Conservation (phyloP, 2,888 invertebrate species). For the Platerodrilus igneus region DNA sequence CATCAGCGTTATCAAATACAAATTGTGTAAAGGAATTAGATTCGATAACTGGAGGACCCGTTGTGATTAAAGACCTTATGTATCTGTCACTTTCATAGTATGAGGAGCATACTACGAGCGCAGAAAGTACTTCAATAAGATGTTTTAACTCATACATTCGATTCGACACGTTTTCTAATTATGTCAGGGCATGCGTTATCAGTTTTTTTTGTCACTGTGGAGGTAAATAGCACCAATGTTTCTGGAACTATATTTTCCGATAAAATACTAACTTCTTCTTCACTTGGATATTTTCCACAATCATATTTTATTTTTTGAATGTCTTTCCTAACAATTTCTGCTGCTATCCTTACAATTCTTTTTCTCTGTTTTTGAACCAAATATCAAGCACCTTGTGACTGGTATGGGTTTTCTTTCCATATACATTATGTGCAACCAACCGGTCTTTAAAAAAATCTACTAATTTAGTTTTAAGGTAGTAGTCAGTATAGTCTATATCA, state of each 20-base stretch:
- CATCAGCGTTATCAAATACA: too few relatives aligned
- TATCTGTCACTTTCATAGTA: conserved; percentile 3
- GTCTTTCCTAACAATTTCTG: too few relatives aligned
- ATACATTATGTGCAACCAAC: background rate
- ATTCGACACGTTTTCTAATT: conserved; percentile 1
- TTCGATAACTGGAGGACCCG: too few relatives aligned
- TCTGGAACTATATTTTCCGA: background rate
- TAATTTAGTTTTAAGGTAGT: too few relatives aligned
- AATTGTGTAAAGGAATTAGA: too few relatives aligned
- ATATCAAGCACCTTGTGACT: too few relatives aligned
- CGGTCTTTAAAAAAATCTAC: conserved; percentile 3
- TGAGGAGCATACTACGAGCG: conserved; percentile 2
- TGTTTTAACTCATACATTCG: conserved; percentile 1
- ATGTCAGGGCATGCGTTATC: conserved; percentile 1
- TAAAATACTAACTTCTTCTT: background rate
- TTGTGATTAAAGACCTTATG: too few relatives aligned
- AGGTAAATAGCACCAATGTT: conserved; percentile 2
- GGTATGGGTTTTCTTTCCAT: background rate
- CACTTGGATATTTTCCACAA: background rate
- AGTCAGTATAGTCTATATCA: too few relatives aligned
- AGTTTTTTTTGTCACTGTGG: background rate
- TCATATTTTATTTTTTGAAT: too few relatives aligned
- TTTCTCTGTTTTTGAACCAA: background rate
- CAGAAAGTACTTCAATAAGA: too few relatives aligned
- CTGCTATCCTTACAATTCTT: conserved; percentile 2